Base-by-base conservation (phyloP, 1,140 invertebrate species). In the Pectinophora gossypiella region DNA sequence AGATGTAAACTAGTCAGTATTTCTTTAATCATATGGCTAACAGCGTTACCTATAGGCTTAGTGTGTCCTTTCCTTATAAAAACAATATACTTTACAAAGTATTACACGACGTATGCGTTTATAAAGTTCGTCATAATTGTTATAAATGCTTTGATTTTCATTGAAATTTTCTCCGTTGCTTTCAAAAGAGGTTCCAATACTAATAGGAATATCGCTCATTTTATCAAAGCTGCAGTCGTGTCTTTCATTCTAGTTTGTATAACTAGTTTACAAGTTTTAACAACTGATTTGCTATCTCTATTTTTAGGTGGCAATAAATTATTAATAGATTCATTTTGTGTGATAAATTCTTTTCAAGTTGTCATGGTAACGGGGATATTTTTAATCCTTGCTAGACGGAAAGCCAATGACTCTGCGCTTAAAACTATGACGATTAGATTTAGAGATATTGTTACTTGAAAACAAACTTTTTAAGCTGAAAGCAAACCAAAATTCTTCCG, bases 291-390 rank as follows among this genome's bases (percentile, higher is more conserved):
- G 1, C 44, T 66, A 16, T 60, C 66, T 0, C 68, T 58, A 36
- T 64, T 64, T 42, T 64, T 59, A n/a, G n/a, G n/a, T 19, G 49
- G 54, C 2, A 10, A 51, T 46, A 20, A 48, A 2, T 13, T 46
- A 0, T 18, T 65, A 3, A 54, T 64, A 1, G 50, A 55, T 35
- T 13, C 48, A 2, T 72, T 69, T 38, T 71, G 69, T 56, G 46
- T 69, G 1, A 38, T 76, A 15, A 76, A 79, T 56, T 76, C 72
- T 0, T 76, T 47, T 51, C 76, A 79, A 59, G 56, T 57, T 0
- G 15, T 72, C 1, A 23, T 56, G 21, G 57, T 66, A 19, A 60
- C 63, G 4, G 47, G 56, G 6, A 71, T 73, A 19, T 66, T 71
- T 42, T 6, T 73, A 3, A 52, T 65, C 18, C 48, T 73, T 50